Conservation (phyloP, 1,140 invertebrate species). For the Coboldia fuscipes region DNA sequence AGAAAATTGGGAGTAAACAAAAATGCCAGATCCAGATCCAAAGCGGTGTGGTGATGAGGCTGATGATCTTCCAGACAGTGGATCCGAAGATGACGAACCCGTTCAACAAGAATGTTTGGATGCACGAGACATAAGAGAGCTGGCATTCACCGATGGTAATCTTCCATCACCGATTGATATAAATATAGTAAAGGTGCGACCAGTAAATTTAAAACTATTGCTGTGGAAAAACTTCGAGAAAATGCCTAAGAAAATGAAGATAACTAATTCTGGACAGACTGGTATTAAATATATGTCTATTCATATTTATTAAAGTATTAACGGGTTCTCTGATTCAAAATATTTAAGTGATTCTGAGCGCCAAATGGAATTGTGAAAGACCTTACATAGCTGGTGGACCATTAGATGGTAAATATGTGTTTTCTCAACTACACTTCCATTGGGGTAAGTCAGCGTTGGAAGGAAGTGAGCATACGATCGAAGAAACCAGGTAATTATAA, state of each 20-base stretch:
- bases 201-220: neutral
- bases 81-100: no score
- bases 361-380: neutral
- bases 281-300: neutral
- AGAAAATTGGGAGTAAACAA: no score
- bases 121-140: no score
- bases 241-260: neutral
- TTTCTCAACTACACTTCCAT: slow-evolving; percentile 32
- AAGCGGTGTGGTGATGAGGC: no score
- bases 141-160: no score
- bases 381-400: slow-evolving; percentile 12
- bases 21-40: no score
- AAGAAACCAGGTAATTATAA: no score
- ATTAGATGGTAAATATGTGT: slow-evolving; percentile 20
- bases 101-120: no score
- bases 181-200: no score
- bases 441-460: slow-evolving; percentile 24
- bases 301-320: neutral
- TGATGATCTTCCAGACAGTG: no score
- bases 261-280: neutral
- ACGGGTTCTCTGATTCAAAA: neutral
- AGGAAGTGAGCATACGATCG: slow-evolving; percentile 36
- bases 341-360: slow-evolving; percentile 2
- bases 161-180: no score
- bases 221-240: neutral